Percentiles rank a stretch among this genome's conserved stretches.
Evolutionary conservation across 2,797 vertebrate genomes (phyloP).

Genomic region (Allobates femoralis): DNA sequence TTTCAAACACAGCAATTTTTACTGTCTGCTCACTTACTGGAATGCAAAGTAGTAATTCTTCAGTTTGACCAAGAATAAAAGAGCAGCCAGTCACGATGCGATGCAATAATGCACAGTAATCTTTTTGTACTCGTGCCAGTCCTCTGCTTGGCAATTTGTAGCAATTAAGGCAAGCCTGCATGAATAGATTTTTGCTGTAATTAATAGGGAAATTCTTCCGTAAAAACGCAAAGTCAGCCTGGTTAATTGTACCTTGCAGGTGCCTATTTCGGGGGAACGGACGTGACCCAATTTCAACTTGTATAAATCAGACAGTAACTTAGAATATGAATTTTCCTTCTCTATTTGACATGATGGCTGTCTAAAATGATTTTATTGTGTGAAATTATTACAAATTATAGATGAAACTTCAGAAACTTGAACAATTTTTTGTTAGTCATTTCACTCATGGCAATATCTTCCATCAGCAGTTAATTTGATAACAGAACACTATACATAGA

Average conservation of each 20-base stretch:
- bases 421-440: background rate
- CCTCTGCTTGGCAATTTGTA: constrained; percentile 31
- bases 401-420: background rate
- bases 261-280: background rate
- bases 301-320: background rate
- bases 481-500: no score
- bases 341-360: background rate
- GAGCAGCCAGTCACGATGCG: background rate
- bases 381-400: background rate
- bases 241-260: constrained; percentile 36
- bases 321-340: background rate
- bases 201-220: constrained; percentile 24
- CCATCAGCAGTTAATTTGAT: no score
- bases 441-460: no score
- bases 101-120: constrained; percentile 34
- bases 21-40: constrained; percentile 6
- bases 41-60: background rate
- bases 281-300: background rate
- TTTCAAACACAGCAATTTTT: background rate
- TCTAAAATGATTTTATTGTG: background rate
- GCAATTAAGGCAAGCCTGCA: constrained; percentile 41
- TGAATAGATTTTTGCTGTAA: constrained; percentile 42
- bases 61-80: constrained; percentile 22
- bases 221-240: constrained; percentile 32
- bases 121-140: constrained; percentile 41